Conservation (phyloP, 2,797 vertebrate species). For the Galaxias olidus region DNA sequence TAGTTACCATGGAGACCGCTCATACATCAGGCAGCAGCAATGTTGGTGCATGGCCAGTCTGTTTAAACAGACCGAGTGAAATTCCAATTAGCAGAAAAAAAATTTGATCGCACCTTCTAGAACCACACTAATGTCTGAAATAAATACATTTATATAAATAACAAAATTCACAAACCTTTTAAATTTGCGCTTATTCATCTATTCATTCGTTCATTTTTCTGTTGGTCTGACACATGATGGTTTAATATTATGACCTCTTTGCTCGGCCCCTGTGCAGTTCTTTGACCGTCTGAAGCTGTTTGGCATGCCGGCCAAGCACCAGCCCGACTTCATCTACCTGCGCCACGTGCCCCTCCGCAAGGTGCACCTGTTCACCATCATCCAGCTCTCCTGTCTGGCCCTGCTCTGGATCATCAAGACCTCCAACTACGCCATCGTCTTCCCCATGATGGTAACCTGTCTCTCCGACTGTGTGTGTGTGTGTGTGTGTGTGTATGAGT, state of each 20-base stretch:
- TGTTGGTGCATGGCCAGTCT: too few species aligned
- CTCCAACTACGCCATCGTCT: conserved; percentile 94
- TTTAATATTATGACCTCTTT: too few species aligned
- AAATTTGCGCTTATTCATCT: too few species aligned
- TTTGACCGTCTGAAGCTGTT: conserved; percentile 95
- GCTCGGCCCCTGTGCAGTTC: conserved; percentile 71
- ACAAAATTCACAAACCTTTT: too few species aligned
- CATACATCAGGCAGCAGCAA: too few species aligned
- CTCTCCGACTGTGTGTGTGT: not conserved
- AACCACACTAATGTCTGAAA: too few species aligned
- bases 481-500: not conserved
- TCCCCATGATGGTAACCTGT: conserved; percentile 95
- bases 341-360: conserved; percentile 97
- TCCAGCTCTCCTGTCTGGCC: conserved; percentile 92
- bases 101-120: too few species aligned
- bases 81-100: too few species aligned
- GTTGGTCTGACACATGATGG: too few species aligned
- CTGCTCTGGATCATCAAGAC: conserved; percentile 98
- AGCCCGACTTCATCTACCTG: conserved; percentile 98
- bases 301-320: conserved; percentile 97
- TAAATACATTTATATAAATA: too few species aligned
- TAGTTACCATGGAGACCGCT: not conserved
- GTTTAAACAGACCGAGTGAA: too few species aligned
- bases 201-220: too few species aligned
- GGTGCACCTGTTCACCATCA: conserved; percentile 94